phyloP scores from a whole-genome alignment of 2,797 vertebrate species.

The Tokudaia tokunoshimensis region DNA sequence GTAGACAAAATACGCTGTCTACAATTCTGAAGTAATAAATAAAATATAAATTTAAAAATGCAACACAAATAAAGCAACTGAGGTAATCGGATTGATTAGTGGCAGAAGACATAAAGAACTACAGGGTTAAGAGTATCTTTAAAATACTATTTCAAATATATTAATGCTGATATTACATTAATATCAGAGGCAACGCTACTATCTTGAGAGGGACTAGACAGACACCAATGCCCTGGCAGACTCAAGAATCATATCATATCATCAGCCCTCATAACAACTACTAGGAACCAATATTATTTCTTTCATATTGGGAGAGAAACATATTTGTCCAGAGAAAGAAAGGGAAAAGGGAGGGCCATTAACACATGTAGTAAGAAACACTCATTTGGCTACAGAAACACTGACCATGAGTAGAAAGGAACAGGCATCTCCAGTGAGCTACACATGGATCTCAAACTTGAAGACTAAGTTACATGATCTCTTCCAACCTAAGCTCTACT shows the following conservation, averaged over 20 bases:
- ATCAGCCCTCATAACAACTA: neutral
- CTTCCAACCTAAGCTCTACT: neutral
- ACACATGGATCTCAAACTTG: neutral
- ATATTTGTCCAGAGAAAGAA: neutral
- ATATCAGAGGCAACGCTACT: neutral
- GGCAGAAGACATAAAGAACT: neutral
- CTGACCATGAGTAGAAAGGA: neutral
- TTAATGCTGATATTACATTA: conserved; percentile 9
- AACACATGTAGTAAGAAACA: neutral
- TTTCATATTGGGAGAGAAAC: neutral
- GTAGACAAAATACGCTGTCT: neutral
- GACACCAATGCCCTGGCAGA: neutral
- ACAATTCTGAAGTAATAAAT: neutral
- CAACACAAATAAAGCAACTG: neutral
- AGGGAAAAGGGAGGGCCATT: neutral
- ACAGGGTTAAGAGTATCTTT: neutral
- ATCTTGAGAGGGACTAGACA: neutral
- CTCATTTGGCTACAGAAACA: neutral
- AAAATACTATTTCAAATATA: conserved; percentile 2
- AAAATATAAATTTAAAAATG: neutral
- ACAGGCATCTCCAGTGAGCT: neutral
- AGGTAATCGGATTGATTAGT: neutral
- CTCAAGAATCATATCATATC: neutral
- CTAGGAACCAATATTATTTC: neutral
- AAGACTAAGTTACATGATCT: neutral